Evolutionary conservation across 2,888 invertebrate species (phyloP).

Genomic region (Cataglyphis altisquamis): DNA sequence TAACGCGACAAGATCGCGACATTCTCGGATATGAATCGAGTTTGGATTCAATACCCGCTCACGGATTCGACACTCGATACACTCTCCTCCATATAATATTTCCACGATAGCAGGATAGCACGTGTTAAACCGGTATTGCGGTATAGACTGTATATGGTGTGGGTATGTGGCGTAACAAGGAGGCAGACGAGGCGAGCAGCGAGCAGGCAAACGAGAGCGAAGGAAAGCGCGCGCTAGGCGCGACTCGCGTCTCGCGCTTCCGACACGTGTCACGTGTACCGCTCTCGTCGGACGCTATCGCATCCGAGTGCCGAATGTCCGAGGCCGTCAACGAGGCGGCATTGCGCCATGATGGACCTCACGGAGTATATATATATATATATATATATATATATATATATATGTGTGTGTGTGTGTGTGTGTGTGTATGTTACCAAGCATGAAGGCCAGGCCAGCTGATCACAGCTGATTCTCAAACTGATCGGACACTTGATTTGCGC

Average conservation of each 20-base stretch:
- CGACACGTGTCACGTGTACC: too few relatives aligned
- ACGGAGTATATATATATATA: too few relatives aligned
- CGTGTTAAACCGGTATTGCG: slow-evolving; percentile 23
- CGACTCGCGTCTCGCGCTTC: not conserved
- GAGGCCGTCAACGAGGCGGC: not conserved
- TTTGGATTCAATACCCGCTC: not conserved
- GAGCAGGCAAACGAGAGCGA: not conserved
- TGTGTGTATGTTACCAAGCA: too few relatives aligned
- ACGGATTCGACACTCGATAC: not conserved
- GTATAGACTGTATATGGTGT: not conserved
- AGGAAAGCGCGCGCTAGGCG: not conserved
- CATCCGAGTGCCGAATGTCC: not conserved
- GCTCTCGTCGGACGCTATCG: too few relatives aligned
- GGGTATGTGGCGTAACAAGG: too few relatives aligned
- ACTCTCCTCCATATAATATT: slow-evolving; percentile 3
- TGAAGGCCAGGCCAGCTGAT: too few relatives aligned
- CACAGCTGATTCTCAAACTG: too few relatives aligned
- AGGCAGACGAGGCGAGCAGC: not conserved
- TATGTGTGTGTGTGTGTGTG: too few relatives aligned
- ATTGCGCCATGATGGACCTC: too few relatives aligned
- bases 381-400: too few relatives aligned
- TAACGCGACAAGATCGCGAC: slow-evolving; percentile 13
- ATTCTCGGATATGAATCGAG: not conserved
- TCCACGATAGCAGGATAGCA: slow-evolving; percentile 37
- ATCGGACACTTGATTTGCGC: too few relatives aligned